These are phyloP conservation scores for Paramormyrops kingsleyae DNA, from an alignment of 2,113 vertebrate species.

Conservation along the genomic window DNA sequence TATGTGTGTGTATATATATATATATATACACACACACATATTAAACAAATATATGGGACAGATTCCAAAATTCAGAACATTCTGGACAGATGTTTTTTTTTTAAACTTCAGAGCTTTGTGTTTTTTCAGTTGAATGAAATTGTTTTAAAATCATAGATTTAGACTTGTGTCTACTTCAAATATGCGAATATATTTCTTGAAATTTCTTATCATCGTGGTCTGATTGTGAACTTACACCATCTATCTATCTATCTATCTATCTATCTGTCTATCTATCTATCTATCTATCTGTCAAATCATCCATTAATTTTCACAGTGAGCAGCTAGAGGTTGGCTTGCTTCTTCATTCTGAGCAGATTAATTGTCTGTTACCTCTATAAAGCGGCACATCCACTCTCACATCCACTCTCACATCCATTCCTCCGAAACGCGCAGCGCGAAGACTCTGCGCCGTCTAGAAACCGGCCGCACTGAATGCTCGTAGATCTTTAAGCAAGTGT, in stretches of 20 bases:
- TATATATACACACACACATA: too few relatives aligned
- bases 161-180: neutral
- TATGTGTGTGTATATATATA: too few relatives aligned
- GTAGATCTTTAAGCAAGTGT: slow-evolving; percentile 24
- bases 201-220: neutral
- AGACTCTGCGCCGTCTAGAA: neutral
- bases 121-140: neutral
- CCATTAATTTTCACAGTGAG: neutral
- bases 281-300: neutral
- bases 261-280: neutral
- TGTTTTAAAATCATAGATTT: neutral
- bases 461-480: neutral
- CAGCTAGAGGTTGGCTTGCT: neutral
- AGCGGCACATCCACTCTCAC: neutral
- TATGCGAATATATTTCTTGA: neutral
- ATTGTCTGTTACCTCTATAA: neutral
- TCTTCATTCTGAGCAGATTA: neutral
- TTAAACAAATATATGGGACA: neutral
- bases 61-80: neutral
- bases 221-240: neutral
- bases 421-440: neutral
- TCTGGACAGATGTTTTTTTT: neutral
- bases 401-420: neutral
- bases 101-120: neutral
- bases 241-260: neutral